A percentile compares a stretch with the other conserved stretches of the same genome.
Conservation (phyloP, 2,888 invertebrate species). For the Creontiades dilutus region DNA sequence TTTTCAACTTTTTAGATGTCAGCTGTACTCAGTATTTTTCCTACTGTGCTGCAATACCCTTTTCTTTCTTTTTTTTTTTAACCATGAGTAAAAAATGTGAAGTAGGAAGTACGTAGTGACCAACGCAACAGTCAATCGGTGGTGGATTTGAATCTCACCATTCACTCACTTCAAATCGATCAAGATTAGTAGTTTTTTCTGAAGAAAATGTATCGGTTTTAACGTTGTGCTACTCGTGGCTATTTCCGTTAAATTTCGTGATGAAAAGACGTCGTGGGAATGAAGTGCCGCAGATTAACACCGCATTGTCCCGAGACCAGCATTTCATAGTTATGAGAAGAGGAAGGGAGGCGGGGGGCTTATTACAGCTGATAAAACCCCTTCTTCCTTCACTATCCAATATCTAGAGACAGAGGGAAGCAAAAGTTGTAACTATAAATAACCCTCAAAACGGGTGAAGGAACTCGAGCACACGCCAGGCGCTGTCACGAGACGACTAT, state of each 20-base stretch:
- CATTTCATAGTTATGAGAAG: not conserved
- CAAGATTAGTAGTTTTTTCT: too few relatives aligned
- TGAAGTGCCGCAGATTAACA: conserved; percentile 67
- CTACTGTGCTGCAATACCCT: too few relatives aligned
- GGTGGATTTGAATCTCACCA: too few relatives aligned
- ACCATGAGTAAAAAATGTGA: too few relatives aligned
- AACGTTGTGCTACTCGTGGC: too few relatives aligned
- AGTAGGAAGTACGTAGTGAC: too few relatives aligned
- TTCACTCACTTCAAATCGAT: too few relatives aligned
- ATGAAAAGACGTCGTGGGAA: conserved; percentile 14
- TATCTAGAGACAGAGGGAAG: conserved; percentile 4
- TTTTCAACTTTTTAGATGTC: too few relatives aligned
- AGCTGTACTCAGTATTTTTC: too few relatives aligned
- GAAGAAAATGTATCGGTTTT: too few relatives aligned
- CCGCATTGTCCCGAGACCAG: conserved; percentile 51
- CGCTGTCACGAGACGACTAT: conserved; percentile 37
- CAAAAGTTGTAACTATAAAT: conserved; percentile 42
- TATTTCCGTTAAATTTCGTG: not conserved
- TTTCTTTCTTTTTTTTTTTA: too few relatives aligned
- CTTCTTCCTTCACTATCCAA: not conserved
- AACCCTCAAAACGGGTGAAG: conserved; percentile 51
- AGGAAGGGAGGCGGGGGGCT: not conserved
- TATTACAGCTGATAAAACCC: conserved; percentile 36
- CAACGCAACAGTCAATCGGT: too few relatives aligned
- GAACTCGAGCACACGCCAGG: conserved; percentile 42